Base-by-base conservation (phyloP, 2,113 vertebrate genomes). In the Cyanoramphus novaezelandiae region DNA sequence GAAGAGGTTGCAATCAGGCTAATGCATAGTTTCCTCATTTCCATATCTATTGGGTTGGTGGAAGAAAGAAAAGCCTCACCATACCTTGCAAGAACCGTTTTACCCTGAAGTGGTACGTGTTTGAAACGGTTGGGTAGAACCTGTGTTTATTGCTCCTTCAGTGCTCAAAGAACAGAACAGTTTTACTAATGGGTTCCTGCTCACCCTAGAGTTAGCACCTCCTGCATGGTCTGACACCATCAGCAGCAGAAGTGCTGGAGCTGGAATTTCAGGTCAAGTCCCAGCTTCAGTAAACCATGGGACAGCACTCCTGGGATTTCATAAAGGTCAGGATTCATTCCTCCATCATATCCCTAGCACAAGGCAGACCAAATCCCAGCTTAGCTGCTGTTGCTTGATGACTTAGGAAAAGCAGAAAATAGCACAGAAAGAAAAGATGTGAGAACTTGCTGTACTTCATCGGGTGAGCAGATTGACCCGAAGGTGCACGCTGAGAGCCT, bases 21-120 rank as follows among this genome's bases (percentile, higher is more conserved):
- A 35, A 39, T 1, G 2, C 37, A 10, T 69, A 1, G 62, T 83
- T 88, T 72, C 41, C 19, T 88, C 33, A 5, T 14, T 82, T 52
- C 50, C 10, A 0, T 63, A 5, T 55, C 27, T 69, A 0, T 6
- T 69, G 67, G 9, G 11, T 63, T 20, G 11, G 6, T 2, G 3
- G 59, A 76, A 88, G 55, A 62, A 71, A 24, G 31, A 53, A 64
- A 88, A 90, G 8, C 47, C 3, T 65, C 24, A 13, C 9, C 18
- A 28, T 35, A 20, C 16, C 52, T 57, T 76, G 28, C 23, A 90
- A 41, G 39, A 77, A 3, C 7, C 17, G 14, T 71, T 50, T 49
- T 24, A 33, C 28, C 15, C 35, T 20, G 28, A 81, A 84, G 15
- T 33, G 23, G 21, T 7, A 29, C 27, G 35, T 62, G 11, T 35